Evolutionary conservation across 2,113 vertebrate species (phyloP).

Genomic region (Psittacus erithacus): DNA sequence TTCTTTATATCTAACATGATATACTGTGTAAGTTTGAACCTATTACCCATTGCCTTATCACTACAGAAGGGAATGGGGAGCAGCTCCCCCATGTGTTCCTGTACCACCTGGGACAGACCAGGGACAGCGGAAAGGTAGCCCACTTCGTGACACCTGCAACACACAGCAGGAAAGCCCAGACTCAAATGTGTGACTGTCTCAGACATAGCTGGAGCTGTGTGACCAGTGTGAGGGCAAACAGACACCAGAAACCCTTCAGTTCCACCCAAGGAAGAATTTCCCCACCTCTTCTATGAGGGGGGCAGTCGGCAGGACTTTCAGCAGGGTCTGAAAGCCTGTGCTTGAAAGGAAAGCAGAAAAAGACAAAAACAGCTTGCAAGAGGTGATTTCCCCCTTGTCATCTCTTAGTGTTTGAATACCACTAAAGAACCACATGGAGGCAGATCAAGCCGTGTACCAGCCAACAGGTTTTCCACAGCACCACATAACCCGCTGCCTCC

Average conservation of each 20-base stretch:
- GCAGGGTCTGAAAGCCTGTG: background rate
- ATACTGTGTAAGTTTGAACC: background rate
- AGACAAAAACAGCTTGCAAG: background rate
- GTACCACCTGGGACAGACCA: fast-evolving
- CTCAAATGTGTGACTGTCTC: background rate
- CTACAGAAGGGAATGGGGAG: background rate
- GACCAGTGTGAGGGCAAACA: background rate
- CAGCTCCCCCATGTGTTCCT: background rate
- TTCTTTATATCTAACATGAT: background rate
- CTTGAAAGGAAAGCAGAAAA: background rate
- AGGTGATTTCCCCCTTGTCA: background rate
- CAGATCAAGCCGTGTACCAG: background rate
- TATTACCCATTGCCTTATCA: background rate
- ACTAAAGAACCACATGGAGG: background rate
- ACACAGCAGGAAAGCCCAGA: background rate
- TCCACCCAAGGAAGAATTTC: background rate
- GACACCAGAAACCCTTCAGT: background rate
- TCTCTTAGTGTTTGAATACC: background rate
- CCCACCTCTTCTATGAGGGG: fast-evolving
- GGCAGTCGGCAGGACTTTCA: background rate
- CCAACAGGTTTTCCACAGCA: background rate
- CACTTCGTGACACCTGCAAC: background rate
- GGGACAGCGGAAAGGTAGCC: background rate
- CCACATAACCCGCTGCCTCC: background rate
- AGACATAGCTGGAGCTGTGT: background rate